phyloP scores from a whole-genome alignment of 2,888 invertebrate species.

The Desoria tigrina region DNA sequence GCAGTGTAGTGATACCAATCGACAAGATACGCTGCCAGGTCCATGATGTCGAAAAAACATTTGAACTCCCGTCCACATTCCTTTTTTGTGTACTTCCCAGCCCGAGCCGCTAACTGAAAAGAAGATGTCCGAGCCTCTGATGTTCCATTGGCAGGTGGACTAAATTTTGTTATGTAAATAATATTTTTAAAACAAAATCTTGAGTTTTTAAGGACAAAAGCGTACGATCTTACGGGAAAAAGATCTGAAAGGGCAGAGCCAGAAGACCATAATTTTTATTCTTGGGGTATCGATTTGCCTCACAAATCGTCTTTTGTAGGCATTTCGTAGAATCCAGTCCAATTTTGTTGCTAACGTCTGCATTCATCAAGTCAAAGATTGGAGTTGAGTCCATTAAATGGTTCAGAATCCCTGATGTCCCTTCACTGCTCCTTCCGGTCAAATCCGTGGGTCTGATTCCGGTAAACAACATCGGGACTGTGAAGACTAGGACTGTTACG shows the following conservation, averaged over 20 bases:
- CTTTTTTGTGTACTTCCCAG: slow-evolving; percentile 45
- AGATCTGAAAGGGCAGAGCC: slow-evolving; percentile 50
- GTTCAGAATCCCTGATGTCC: slow-evolving; percentile 37
- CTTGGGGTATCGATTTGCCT: slow-evolving; percentile 49
- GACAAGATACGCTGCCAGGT: slow-evolving; percentile 46
- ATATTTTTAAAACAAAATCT: background rate
- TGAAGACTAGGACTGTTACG: slow-evolving; percentile 48
- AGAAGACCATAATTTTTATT: slow-evolving; percentile 47
- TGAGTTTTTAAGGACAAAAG: too few species aligned
- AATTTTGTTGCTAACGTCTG: slow-evolving; percentile 49
- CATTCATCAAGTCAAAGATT: slow-evolving; percentile 51
- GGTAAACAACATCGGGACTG: slow-evolving; percentile 52
- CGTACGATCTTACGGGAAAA: slow-evolving; percentile 53
- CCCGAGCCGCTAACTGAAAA: slow-evolving; percentile 50
- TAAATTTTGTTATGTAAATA: slow-evolving; percentile 2
- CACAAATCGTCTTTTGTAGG: slow-evolving; percentile 52
- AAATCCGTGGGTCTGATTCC: slow-evolving; percentile 48
- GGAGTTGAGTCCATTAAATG: slow-evolving; percentile 40
- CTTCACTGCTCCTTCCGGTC: slow-evolving; percentile 33
- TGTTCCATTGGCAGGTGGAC: slow-evolving; percentile 43
- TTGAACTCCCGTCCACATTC: slow-evolving; percentile 49
- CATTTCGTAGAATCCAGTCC: slow-evolving; percentile 52
- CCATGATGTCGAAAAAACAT: slow-evolving; percentile 53
- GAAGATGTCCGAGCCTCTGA: slow-evolving; percentile 31
- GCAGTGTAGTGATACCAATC: slow-evolving; percentile 28